These are phyloP conservation scores for Redunca redunca DNA, from an alignment of 2,113 vertebrate genomes.

Conservation along the genomic window DNA sequence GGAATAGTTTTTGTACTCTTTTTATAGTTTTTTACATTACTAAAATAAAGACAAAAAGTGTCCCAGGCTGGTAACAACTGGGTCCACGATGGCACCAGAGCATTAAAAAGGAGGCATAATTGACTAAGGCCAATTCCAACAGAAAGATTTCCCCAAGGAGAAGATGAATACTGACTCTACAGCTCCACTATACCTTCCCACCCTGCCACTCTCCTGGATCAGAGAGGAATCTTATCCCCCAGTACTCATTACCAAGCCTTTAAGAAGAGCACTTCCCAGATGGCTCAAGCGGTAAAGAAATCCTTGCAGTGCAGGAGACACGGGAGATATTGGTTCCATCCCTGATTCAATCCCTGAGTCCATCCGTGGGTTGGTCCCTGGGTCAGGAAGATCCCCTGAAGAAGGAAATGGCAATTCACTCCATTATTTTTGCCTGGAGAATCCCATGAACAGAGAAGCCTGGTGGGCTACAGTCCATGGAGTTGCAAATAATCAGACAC, in stretches of 20 bases:
- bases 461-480: background rate
- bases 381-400: background rate
- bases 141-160: background rate
- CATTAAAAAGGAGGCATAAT: background rate
- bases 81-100: background rate
- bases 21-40: background rate
- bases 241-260: background rate
- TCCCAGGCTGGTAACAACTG: background rate
- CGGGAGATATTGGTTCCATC: fast-evolving
- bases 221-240: background rate
- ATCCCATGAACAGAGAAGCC: background rate
- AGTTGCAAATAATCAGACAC: fast-evolving
- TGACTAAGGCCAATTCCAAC: background rate
- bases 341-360: background rate
- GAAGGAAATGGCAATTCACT: background rate
- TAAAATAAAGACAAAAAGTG: background rate
- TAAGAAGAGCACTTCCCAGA: background rate
- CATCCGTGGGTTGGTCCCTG: background rate
- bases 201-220: background rate
- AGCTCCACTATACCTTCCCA: background rate
- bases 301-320: background rate
- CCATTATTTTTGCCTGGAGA: background rate
- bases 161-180: background rate
- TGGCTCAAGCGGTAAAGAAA: background rate
- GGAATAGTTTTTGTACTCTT: background rate